phyloP scores from a whole-genome alignment of 2,113 vertebrate genomes.

The Pipra filicauda region DNA sequence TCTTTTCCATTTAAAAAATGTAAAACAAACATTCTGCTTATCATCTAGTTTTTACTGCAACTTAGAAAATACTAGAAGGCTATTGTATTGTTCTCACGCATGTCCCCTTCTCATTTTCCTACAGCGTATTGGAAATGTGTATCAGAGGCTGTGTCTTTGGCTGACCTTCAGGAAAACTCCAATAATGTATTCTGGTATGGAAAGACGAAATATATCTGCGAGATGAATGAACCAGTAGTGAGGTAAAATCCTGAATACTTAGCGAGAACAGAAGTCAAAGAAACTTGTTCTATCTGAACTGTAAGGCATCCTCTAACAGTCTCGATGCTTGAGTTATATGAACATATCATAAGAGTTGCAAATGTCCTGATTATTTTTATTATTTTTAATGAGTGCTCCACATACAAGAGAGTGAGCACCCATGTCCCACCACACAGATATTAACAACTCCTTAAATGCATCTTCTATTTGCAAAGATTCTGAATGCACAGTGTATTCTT shows the following conservation, averaged over 20 bases:
- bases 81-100: background rate
- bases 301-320: background rate
- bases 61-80: background rate
- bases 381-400: background rate
- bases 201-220: conserved; percentile 10
- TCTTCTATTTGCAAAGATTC: background rate
- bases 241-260: background rate
- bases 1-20: background rate
- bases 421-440: background rate
- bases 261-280: background rate
- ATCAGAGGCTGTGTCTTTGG: background rate
- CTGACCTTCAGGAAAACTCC: background rate
- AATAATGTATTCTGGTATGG: conserved; percentile 30
- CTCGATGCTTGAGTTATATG: background rate
- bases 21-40: background rate
- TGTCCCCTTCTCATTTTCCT: background rate
- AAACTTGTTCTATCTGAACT: background rate
- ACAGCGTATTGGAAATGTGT: background rate
- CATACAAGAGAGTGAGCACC: background rate
- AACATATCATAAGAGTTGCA: background rate
- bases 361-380: background rate
- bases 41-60: background rate
- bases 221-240: background rate
- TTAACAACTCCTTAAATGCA: background rate
- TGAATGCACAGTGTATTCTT: background rate